Evolutionary conservation across 2,113 vertebrate species (phyloP).

Genomic region (Neolamprologus hecqui): DNA sequence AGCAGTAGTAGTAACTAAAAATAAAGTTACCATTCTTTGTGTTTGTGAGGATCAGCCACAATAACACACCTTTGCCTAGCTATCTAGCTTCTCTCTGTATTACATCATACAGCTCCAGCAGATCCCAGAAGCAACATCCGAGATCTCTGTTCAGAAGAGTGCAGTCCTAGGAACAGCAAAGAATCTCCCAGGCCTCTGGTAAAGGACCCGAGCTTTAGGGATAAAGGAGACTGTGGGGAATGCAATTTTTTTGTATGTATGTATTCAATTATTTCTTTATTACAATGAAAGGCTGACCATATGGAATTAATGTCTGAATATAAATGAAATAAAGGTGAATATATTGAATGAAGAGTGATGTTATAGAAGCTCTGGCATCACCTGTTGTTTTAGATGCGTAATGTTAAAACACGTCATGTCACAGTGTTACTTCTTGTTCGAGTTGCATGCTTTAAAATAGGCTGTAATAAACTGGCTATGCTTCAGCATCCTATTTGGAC

Average conservation of each 20-base stretch:
- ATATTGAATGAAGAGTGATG: neutral
- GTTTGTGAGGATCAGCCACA: neutral
- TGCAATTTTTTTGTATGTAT: neutral
- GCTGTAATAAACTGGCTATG: neutral
- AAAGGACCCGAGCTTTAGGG: neutral
- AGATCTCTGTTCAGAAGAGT: neutral
- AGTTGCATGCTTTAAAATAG: neutral
- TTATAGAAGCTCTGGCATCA: neutral
- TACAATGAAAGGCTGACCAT: neutral
- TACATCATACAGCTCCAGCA: neutral
- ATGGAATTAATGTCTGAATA: neutral
- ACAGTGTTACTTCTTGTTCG: neutral
- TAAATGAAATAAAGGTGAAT: neutral
- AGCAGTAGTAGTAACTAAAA: neutral
- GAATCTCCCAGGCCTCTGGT: neutral
- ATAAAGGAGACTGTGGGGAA: neutral
- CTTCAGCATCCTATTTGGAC: neutral
- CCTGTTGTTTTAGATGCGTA: neutral
- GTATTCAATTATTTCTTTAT: neutral
- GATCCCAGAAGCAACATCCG: neutral
- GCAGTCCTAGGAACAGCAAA: neutral
- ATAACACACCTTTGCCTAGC: neutral
- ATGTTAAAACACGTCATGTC: neutral
- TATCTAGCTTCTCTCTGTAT: neutral
- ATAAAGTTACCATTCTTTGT: neutral